Evolutionary conservation across 2,888 invertebrate species (phyloP).

Genomic region (Hypsopygia costalis): DNA sequence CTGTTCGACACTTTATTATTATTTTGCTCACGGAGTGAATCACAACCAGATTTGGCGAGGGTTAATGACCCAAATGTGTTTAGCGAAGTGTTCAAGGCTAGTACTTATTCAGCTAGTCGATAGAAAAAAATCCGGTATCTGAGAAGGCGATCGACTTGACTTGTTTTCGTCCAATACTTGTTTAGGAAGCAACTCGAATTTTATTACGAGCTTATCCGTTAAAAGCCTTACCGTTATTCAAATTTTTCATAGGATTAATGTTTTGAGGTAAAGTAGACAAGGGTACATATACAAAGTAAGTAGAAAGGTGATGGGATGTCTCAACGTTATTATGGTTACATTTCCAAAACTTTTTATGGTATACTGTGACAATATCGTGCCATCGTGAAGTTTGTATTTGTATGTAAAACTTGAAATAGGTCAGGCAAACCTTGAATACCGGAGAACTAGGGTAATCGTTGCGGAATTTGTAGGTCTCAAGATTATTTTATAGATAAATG

Average conservation of each 20-base stretch:
- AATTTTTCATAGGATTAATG: conserved; percentile 26
- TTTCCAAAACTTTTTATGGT: neutral
- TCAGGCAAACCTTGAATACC: neutral
- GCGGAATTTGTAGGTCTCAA: too few relatives aligned
- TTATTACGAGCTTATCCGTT: conserved; percentile 48
- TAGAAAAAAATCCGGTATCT: conserved; percentile 61
- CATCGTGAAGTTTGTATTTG: neutral
- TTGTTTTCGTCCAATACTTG: conserved; percentile 41
- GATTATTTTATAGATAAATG: too few relatives aligned
- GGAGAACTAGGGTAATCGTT: neutral
- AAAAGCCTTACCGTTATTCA: conserved; percentile 55
- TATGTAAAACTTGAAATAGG: neutral
- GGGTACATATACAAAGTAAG: too few relatives aligned
- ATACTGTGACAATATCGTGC: neutral
- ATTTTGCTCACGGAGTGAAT: conserved; percentile 75
- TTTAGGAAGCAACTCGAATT: conserved; percentile 35
- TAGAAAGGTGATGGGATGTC: neutral
- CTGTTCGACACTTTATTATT: conserved; percentile 73
- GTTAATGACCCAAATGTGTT: conserved; percentile 79
- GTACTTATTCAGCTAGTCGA: conserved; percentile 62
- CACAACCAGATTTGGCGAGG: conserved; percentile 77
- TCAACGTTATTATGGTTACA: neutral
- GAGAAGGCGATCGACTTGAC: conserved; percentile 42
- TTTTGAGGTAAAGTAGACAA: conserved; percentile 1
- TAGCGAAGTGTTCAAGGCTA: conserved; percentile 76